Evolutionary conservation across 2,797 vertebrate species (phyloP), one percentile per base, ranked within the genome.

Genomic region (Neopelma chrysocephalum): DNA sequence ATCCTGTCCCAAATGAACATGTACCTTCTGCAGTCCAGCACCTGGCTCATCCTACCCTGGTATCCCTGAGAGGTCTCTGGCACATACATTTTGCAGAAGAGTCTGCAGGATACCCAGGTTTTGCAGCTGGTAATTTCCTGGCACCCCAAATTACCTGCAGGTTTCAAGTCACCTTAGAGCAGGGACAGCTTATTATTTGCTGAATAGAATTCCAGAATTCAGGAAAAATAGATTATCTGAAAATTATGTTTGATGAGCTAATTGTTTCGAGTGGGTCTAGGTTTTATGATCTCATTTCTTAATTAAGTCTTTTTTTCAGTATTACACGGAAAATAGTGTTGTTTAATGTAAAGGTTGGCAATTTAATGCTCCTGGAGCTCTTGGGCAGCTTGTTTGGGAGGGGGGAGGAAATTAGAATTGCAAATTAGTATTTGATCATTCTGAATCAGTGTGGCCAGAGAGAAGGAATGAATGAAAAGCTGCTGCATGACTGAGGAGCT

Each of bases 391-490:
- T 70, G 3, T 47, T 80, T 29, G 21, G 61, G 81, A 80, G 87
- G 36, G 54, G 66, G 36, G 3, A 58, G 14, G 62, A 47, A 18
- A 80, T 95, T 51, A 51, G 54, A 88, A 93, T 95, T 96, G 81
- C 89, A 96, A 81, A 96, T 76, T 15, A 21, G 27, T n/a, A 26
- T 96, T 93, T 95, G 73, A 77, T 70, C 94, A 73, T 73, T 51
- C 53, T 94, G 87, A 57, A 68, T 66, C 92, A 71, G 90, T 23
- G 18, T 71, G 91, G 68, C 78, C 87, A 70, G 73, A 60, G 14
- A 50, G 32, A 91, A 77, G 48, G 85, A 82, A 29, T 87, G 90
- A 95, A 66, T 93, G 86, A 53, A 69, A 76, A 76, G 69, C 91
- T 77, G 47, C 62, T 76, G 71, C 36, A 11, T 82, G 93, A 64